Percentiles rank a stretch among this genome's conserved stretches.
Conservation (phyloP, 1,140 invertebrate genomes). For the Saccostrea cuccullata region DNA sequence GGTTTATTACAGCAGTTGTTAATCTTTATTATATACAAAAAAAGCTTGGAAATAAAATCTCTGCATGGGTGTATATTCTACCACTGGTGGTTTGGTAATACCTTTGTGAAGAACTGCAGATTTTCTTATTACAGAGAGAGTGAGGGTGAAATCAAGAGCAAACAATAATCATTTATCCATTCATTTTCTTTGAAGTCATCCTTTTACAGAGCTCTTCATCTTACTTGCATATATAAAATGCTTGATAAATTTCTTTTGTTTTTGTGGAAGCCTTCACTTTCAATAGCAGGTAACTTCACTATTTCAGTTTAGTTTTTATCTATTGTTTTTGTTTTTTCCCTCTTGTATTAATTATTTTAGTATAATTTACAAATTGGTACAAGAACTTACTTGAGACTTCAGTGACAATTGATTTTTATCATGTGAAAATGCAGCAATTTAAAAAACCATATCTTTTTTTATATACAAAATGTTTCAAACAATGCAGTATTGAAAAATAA, state of each 20-base stretch:
- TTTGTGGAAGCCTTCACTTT: constrained; percentile 12
- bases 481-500: constrained; percentile 35
- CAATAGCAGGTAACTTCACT: constrained; percentile 26
- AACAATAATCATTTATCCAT: not conserved
- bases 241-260: constrained; percentile 8
- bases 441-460: not conserved
- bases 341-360: not conserved
- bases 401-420: not conserved
- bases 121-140: not conserved
- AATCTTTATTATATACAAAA: no score
- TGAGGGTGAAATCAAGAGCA: not conserved
- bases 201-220: not conserved
- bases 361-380: constrained; percentile 4
- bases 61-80: no score
- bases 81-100: no score
- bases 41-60: no score
- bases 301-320: constrained; percentile 22
- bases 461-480: not conserved
- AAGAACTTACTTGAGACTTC: not conserved
- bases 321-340: not conserved
- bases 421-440: not conserved
- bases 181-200: not conserved
- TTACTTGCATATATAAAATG: not conserved
- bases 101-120: no score
- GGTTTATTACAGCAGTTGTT: no score